Evolutionary conservation across 2,888 invertebrate species (phyloP).

Genomic region (Hirtodrosophila alboralis): DNA sequence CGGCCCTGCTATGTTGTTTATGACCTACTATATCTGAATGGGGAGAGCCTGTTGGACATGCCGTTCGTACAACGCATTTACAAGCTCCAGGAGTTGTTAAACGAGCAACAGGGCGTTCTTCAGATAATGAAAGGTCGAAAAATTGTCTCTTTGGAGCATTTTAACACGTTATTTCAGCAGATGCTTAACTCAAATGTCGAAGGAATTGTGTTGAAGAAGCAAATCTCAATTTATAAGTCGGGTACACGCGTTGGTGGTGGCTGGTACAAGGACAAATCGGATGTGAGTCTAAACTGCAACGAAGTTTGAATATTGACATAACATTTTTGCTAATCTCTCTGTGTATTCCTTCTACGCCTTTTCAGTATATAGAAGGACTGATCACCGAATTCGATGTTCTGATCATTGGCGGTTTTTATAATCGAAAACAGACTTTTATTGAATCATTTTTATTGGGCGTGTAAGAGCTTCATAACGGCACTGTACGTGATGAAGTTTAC

Average conservation of each 20-base stretch:
- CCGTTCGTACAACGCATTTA: slow-evolving; percentile 88
- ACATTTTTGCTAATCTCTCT: background rate
- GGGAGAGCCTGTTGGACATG: slow-evolving; percentile 88
- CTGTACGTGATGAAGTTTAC: slow-evolving; percentile 68
- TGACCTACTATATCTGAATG: slow-evolving; percentile 93
- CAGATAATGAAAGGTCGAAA: slow-evolving; percentile 86
- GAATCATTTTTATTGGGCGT: slow-evolving; percentile 94
- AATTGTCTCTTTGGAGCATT: slow-evolving; percentile 85
- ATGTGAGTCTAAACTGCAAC: slow-evolving; percentile 85
- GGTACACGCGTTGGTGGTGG: slow-evolving; percentile 92
- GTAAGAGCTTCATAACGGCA: slow-evolving; percentile 75
- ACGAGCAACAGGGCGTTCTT: slow-evolving; percentile 88
- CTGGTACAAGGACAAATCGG: slow-evolving; percentile 96
- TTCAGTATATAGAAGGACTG: slow-evolving; percentile 90
- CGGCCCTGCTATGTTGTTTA: slow-evolving; percentile 95
- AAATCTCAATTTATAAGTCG: slow-evolving; percentile 91
- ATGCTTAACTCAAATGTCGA: slow-evolving; percentile 94
- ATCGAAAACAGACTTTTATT: slow-evolving; percentile 85
- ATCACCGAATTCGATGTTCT: slow-evolving; percentile 94
- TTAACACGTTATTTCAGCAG: slow-evolving; percentile 90
- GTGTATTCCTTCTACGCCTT: background rate
- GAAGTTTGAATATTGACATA: too few relatives aligned
- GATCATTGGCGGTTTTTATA: slow-evolving; percentile 95
- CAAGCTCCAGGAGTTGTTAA: slow-evolving; percentile 87
- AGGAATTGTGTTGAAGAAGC: slow-evolving; percentile 95